phyloP scores from a whole-genome alignment of 2,113 vertebrate species.

The Synodontis membranacea region DNA sequence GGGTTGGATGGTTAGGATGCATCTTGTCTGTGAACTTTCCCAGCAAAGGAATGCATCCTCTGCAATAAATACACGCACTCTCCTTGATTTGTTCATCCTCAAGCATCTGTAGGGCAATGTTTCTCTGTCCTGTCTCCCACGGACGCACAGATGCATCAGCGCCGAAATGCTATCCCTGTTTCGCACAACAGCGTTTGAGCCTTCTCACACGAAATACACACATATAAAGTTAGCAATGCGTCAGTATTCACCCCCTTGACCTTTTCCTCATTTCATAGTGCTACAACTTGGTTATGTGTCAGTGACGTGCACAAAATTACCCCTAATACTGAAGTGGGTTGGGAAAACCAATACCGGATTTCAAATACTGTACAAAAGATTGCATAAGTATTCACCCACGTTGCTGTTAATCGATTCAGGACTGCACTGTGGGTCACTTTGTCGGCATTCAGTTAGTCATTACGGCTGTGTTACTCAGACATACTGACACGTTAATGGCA shows the following conservation, averaged over 20 bases:
- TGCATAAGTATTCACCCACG: neutral
- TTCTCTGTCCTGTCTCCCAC: slow-evolving; percentile 30
- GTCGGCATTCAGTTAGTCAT: neutral
- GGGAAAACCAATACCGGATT: neutral
- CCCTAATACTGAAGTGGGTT: neutral
- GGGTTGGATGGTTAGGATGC: slow-evolving; percentile 54
- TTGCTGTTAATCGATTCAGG: neutral
- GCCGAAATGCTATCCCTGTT: slow-evolving; percentile 28
- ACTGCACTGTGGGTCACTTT: neutral
- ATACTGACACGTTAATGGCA: neutral
- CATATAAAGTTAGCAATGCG: slow-evolving; percentile 3
- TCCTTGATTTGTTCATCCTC: slow-evolving; percentile 37
- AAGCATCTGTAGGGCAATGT: slow-evolving; percentile 3
- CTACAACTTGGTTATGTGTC: neutral
- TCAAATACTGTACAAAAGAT: neutral
- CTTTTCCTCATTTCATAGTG: neutral
- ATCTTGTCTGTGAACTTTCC: slow-evolving; percentile 64
- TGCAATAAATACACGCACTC: slow-evolving; percentile 61
- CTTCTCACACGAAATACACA: slow-evolving; percentile 23
- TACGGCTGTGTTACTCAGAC: neutral
- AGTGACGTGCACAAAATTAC: neutral
- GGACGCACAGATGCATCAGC: slow-evolving; percentile 10
- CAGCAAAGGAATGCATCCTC: slow-evolving; percentile 67
- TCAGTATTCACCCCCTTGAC: neutral
- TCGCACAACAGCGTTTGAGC: slow-evolving; percentile 32